phyloP scores from a whole-genome alignment of 2,888 invertebrate species.

The Drosophila cognata region DNA sequence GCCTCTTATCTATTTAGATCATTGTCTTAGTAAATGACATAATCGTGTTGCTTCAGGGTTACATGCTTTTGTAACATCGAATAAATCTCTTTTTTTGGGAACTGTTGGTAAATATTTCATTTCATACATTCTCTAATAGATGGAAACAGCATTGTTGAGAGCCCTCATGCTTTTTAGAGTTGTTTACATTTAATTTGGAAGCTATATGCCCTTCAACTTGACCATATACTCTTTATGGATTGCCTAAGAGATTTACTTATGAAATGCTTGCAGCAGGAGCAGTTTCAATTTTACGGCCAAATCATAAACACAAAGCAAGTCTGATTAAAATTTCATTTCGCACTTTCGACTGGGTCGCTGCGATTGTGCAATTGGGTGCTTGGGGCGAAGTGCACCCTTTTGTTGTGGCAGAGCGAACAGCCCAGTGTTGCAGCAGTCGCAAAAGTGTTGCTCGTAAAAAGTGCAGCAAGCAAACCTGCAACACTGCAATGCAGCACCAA shows the following conservation, averaged over 20 bases:
- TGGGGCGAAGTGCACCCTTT: not conserved
- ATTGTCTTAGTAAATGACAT: not conserved
- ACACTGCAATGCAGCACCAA: conserved; percentile 73
- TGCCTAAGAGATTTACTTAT: conserved; percentile 22
- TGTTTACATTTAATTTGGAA: not conserved
- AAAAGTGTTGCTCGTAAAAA: conserved; percentile 66
- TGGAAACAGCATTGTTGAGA: not conserved
- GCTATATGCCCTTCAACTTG: not conserved
- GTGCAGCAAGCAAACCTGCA: conserved; percentile 47
- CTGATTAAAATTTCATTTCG: conserved; percentile 76
- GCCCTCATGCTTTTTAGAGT: not conserved
- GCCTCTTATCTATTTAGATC: conserved; percentile 22
- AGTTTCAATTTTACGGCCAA: conserved; percentile 45
- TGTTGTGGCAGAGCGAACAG: not conserved
- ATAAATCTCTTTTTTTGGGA: not conserved
- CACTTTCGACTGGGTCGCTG: conserved; percentile 61
- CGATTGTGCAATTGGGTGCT: conserved; percentile 51
- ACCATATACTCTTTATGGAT: conserved; percentile 2
- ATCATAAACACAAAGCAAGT: conserved; percentile 60
- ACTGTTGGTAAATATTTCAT: not conserved
- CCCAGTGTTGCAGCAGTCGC: conserved; percentile 36
- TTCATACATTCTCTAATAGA: not conserved
- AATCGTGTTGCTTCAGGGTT: not conserved
- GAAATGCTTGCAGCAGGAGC: conserved; percentile 19
- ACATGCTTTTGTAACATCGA: not conserved